Evolutionary conservation across 2,113 vertebrate genomes (phyloP), one percentile per base, ranked within the genome.

Genomic region (Rhipidura dahli): DNA sequence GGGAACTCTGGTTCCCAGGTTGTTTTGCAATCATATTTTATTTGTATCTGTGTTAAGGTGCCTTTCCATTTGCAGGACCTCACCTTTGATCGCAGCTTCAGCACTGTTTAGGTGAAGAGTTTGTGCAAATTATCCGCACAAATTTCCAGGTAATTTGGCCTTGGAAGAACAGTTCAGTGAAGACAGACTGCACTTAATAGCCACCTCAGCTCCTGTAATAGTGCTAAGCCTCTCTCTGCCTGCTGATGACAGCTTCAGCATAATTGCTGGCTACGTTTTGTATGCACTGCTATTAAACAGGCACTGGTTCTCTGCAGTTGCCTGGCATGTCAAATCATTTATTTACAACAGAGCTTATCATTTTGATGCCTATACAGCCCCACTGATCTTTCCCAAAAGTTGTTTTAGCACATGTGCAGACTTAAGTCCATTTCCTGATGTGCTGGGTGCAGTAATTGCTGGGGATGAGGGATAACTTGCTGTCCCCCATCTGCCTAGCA

Each of bases 311-410:
- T 95, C 79, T 89, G 95, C 94, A 93, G 93, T 96, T 97, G 94
- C 94, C 91, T 98, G 94, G 84, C 94, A 96, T 87, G 89, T 93
- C 91, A 96, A 97, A 96, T 97, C 5, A 69, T 90, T 97, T 96
- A 89, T 97, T 97, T 93, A 84, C n/a, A 94, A 96, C 91, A 94
- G 93, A 98, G 97, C 91, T 97, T 95, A 96, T 97, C 90, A 97
- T 97, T 98, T 97, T 97, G 91, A 95, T 0, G 15, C 76, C 61
- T 47, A 23, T 33, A 77, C 44, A 96, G 86, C 84, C 83, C 47
- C 65, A 71, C 82, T 84, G 96, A 94, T 96, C 93, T 91, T 96
- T 97, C 93, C 95, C 94, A 79, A 97, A 98, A 95, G 85, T 94
- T 94, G 61, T 94, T 96, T 96, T 84, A 89, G 85, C 96, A 96